Conservation (phyloP, 2,113 vertebrate species). For the Rhea pennata region DNA sequence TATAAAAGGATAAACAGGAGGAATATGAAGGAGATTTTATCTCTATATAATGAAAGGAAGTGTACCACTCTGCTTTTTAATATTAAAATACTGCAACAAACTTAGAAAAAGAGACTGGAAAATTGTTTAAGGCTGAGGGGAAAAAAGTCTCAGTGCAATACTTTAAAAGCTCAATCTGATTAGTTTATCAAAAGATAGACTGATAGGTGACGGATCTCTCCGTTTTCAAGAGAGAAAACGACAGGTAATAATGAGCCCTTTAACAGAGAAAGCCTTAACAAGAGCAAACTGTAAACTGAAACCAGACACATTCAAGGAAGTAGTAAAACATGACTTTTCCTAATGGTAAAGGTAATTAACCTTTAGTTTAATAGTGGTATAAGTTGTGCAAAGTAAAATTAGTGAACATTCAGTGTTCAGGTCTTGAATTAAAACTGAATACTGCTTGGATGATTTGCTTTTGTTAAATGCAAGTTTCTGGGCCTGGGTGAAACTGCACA, state of each 20-base stretch:
- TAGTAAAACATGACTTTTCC: background rate
- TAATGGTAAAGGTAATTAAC: constrained; percentile 20
- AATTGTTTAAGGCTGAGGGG: background rate
- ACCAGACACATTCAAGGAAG: background rate
- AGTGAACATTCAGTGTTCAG: background rate
- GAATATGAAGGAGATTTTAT: background rate
- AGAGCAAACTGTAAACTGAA: background rate
- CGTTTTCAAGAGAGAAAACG: background rate
- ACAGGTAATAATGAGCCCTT: background rate
- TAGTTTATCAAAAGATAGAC: background rate
- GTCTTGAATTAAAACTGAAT: background rate
- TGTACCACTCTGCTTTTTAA: background rate
- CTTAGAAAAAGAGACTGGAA: background rate
- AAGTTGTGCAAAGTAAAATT: background rate
- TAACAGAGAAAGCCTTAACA: background rate
- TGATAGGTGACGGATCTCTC: background rate
- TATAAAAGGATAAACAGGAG: background rate
- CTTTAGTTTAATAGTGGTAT: constrained; percentile 25
- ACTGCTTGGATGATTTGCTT: background rate
- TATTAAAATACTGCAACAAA: background rate
- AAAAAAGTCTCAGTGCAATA: background rate
- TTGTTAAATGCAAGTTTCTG: background rate
- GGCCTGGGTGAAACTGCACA: background rate
- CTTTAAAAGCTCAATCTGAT: background rate
- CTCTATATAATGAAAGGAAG: background rate